Evolutionary conservation across 2,888 invertebrate species (phyloP), one percentile per base, ranked within the genome.

Genomic region (Lasioglossum marginatum): DNA sequence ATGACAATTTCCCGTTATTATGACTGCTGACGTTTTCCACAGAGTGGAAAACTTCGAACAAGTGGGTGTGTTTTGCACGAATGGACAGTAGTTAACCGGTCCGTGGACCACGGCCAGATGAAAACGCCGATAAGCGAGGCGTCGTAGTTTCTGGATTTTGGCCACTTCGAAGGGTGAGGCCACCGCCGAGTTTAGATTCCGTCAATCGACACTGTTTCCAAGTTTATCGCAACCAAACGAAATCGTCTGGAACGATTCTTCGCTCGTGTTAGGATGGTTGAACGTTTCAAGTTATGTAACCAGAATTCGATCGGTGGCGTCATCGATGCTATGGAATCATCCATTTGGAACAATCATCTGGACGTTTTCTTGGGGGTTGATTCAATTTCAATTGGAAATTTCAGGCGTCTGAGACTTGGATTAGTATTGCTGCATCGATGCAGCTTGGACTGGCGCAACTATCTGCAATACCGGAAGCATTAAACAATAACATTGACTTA

Each of bases 171-270:
- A 92, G 90, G 88, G 83, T 89, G 92, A 94, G 90, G 91, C 92
- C 93, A 94, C 90, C 92, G 92, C 92, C 91, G 90, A 91, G 92
- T 93, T 94, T 94, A 94, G 93, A 94, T 93, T 92, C 91, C 91
- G 91, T 94, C 93, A 93, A 94, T 94, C 93, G 89, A 87, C 90
- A 82, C 89, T 81, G 82, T 88, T 90, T 91, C 91, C 90, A 90
- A 92, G 80, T 91, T 91, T 91, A 91, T 87, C 87, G 87, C 86
- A 85, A 87, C 80, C 66, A 68, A 73, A 83, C 83, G 73, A 88
- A 60, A 78, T 45, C 34, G 66, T 40, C 88, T 91, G 90, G 87
- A 90, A 66, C 68, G 43, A 83, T 37, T 70, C 31, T 19, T 48
- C 37, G 27, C 16, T 16, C 12, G 37, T 23, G 31, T 23, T 40